Conservation (phyloP, 2,797 vertebrate species). For the Syndactyla subalaris region DNA sequence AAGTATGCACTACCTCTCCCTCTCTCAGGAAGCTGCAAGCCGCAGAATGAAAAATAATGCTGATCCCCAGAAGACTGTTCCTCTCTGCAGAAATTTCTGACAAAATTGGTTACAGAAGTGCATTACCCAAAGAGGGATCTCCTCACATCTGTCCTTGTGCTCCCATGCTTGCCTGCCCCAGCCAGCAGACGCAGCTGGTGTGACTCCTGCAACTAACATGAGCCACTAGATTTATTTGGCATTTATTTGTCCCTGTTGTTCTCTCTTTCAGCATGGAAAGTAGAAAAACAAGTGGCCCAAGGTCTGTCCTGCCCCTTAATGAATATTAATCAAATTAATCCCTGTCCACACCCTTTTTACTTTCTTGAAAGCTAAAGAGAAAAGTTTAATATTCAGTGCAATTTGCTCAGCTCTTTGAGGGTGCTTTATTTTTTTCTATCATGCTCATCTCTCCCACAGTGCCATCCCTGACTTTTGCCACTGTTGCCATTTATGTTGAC, state of each 20-base stretch:
- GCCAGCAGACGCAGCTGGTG: background rate
- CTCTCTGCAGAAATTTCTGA: background rate
- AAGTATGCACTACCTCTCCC: background rate
- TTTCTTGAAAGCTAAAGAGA: background rate
- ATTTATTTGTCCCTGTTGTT: background rate
- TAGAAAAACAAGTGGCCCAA: background rate
- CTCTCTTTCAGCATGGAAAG: rapidly evolving
- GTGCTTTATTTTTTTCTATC: background rate
- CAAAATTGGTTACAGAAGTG: background rate
- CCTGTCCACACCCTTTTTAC: background rate
- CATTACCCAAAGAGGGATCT: background rate
- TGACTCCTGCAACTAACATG: background rate
- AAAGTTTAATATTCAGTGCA: background rate
- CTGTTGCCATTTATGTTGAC: background rate
- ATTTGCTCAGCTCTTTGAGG: background rate
- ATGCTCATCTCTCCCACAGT: background rate
- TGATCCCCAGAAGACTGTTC: background rate
- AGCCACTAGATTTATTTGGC: background rate
- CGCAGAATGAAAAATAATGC: background rate
- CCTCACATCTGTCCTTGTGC: background rate
- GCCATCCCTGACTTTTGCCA: background rate
- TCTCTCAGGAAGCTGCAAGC: background rate
- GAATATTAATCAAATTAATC: background rate
- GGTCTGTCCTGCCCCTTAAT: background rate
- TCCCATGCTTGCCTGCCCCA: background rate